Evolutionary conservation across 2,888 invertebrate genomes (phyloP).

Genomic region (Cephus nigrinus): DNA sequence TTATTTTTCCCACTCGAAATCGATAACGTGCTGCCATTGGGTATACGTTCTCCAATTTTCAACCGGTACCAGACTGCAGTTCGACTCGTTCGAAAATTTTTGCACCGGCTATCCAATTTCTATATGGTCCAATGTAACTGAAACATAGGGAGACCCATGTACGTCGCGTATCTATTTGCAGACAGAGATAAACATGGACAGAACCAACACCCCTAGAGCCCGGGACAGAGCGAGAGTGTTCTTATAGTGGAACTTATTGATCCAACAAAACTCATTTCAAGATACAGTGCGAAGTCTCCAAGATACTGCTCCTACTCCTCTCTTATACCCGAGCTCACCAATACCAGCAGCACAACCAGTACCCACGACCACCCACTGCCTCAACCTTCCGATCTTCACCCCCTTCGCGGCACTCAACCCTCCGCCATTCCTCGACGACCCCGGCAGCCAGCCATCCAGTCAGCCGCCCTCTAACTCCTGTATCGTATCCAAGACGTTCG

Average conservation of each 20-base stretch:
- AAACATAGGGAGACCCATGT: constrained; percentile 44
- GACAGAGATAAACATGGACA: constrained; percentile 64
- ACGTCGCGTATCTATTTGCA: constrained; percentile 64
- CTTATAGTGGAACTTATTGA: constrained; percentile 68
- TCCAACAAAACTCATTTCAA: constrained; percentile 68
- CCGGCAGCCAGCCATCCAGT: constrained; percentile 39
- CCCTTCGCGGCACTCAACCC: constrained; percentile 18
- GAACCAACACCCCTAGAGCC: constrained; percentile 54
- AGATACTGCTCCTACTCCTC: constrained; percentile 62
- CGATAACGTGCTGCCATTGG: neutral
- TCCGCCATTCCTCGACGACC: constrained; percentile 33
- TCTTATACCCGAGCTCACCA: constrained; percentile 45
- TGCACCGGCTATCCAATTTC: constrained; percentile 57
- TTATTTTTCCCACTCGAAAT: neutral
- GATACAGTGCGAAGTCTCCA: constrained; percentile 68
- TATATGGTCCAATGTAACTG: constrained; percentile 45
- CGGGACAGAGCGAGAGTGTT: constrained; percentile 64
- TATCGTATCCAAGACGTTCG: constrained; percentile 58
- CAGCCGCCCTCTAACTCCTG: constrained; percentile 42
- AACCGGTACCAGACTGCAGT: constrained; percentile 53
- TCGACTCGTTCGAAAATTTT: constrained; percentile 62
- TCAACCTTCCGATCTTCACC: constrained; percentile 35
- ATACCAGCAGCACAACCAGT: constrained; percentile 29
- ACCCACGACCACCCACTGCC: constrained; percentile 26
- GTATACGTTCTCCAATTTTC: neutral